Evolutionary conservation across 2,113 vertebrate species (phyloP).

Genomic region (Monopterus albus): DNA sequence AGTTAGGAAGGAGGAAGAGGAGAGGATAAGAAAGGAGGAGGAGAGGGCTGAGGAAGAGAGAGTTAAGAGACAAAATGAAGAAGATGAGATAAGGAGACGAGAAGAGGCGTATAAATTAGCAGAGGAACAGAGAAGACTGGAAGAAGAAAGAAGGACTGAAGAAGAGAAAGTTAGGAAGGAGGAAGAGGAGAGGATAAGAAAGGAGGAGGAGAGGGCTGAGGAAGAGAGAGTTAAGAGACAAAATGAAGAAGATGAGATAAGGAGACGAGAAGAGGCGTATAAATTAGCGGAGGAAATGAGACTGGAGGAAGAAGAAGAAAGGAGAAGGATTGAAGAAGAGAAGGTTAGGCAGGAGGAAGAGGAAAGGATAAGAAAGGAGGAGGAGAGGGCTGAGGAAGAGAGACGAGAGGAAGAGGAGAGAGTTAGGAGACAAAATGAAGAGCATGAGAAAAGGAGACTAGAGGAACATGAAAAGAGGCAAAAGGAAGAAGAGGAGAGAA

Average conservation of each 20-base stretch:
- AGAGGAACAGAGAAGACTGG: neutral
- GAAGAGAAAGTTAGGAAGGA: neutral
- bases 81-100: neutral
- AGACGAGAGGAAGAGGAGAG: constrained; percentile 1
- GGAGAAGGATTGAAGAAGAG: constrained; percentile 12
- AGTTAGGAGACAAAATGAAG: constrained; percentile 6
- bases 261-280: constrained; percentile 7
- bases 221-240: neutral
- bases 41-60: too few species aligned
- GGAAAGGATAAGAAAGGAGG: neutral
- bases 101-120: neutral
- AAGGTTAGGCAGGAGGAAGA: constrained; percentile 14
- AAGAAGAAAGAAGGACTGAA: neutral
- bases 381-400: neutral
- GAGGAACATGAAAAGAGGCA: too few species aligned
- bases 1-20: constrained; percentile 5
- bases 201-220: neutral
- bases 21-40: neutral
- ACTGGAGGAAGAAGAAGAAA: neutral
- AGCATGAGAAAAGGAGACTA: too few species aligned
- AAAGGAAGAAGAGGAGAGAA: neutral
- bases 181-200: constrained; percentile 4
- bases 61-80: neutral
- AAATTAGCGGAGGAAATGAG: constrained; percentile 2
- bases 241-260: constrained; percentile 7